Evolutionary conservation across 2,888 invertebrate species (phyloP).

Genomic region (Diarsia brunnea): DNA sequence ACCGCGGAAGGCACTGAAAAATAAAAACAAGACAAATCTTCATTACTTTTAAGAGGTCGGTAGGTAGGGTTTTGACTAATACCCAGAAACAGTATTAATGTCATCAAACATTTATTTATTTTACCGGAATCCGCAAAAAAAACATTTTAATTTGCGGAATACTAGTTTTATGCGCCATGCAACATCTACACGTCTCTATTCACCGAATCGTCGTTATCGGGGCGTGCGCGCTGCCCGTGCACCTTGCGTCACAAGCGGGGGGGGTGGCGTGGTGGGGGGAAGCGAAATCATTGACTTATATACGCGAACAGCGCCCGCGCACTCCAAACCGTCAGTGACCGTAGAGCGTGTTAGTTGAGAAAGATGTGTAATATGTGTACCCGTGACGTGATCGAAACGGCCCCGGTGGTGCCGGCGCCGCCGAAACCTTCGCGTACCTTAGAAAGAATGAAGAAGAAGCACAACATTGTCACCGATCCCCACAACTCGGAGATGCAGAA

Average conservation of each 20-base stretch:
- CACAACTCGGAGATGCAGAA: slow-evolving; percentile 79
- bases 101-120: neutral
- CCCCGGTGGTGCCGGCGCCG: slow-evolving; percentile 66
- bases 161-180: slow-evolving; percentile 3
- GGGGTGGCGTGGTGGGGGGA: slow-evolving; percentile 71
- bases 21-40: neutral
- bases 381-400: slow-evolving; percentile 76
- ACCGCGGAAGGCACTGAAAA: neutral
- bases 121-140: neutral
- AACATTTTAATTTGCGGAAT: neutral
- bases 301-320: slow-evolving; percentile 71
- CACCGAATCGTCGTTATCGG: slow-evolving; percentile 48
- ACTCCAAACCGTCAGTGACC: slow-evolving; percentile 72
- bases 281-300: slow-evolving; percentile 83
- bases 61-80: neutral
- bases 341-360: slow-evolving; percentile 60
- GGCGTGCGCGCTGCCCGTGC: slow-evolving; percentile 66
- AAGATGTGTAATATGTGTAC: slow-evolving; percentile 88
- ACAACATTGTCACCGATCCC: slow-evolving; percentile 85
- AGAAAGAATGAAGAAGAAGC: slow-evolving; percentile 86
- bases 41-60: neutral
- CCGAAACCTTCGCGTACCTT: slow-evolving; percentile 71
- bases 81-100: neutral
- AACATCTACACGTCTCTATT: slow-evolving; percentile 7
- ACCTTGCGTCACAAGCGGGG: slow-evolving; percentile 66